Conservation (phyloP, 2,797 vertebrate species). For the Buphagus erythrorhynchus region DNA sequence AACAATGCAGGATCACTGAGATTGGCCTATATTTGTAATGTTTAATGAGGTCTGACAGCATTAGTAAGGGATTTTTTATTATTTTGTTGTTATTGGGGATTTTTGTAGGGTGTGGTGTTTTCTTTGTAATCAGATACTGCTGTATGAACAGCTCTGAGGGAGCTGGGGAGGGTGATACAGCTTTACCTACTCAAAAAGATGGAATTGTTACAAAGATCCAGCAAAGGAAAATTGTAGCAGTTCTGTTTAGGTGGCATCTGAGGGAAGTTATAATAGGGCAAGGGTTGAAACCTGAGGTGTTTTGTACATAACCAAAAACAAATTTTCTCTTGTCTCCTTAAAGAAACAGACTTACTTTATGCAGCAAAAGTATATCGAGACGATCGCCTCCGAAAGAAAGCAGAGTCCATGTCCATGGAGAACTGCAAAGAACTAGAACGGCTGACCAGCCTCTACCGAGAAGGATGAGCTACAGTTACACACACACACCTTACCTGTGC, state of each 20-base stretch:
- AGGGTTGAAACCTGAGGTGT: background rate
- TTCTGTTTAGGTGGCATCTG: background rate
- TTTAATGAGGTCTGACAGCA: background rate
- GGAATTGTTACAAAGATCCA: background rate
- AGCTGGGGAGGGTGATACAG: background rate
- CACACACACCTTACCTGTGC: background rate
- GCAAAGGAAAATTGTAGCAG: background rate
- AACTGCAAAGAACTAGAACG: constrained; percentile 96
- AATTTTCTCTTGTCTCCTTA: background rate
- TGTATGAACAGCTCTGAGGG: background rate
- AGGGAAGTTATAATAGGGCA: background rate
- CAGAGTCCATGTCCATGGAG: constrained; percentile 94
- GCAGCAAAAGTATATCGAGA: constrained; percentile 96
- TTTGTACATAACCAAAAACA: background rate
- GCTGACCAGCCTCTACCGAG: constrained; percentile 92
- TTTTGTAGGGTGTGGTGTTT: background rate
- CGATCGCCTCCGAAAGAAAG: constrained; percentile 91
- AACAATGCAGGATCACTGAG: background rate
- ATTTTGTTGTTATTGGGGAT: background rate
- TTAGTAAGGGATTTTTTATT: background rate
- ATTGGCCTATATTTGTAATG: background rate
- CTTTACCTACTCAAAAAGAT: background rate
- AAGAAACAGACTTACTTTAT: constrained; percentile 94
- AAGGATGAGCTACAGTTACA: constrained; percentile 81
- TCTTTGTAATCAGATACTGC: background rate